A percentile compares a stretch with the other conserved stretches of the same genome.
Conservation (phyloP, 1,140 invertebrate species). For the Metopolophium dirhodum region DNA sequence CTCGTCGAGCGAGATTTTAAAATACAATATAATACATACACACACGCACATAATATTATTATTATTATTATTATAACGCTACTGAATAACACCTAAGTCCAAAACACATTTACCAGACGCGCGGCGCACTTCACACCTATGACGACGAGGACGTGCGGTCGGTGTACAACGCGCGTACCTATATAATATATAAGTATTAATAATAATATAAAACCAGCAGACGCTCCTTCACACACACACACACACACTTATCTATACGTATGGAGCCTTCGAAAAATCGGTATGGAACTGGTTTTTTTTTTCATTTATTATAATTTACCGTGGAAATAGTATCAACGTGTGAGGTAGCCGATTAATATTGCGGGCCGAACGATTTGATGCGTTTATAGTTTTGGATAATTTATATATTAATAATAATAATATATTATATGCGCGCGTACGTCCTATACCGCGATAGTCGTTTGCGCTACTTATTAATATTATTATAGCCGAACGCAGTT, state of each 20-base stretch:
- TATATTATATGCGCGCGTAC: background rate
- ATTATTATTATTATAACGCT: conserved; percentile 5
- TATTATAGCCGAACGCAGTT: background rate
- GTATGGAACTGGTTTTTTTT: conserved; percentile 8
- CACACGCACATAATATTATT: background rate
- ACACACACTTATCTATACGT: background rate
- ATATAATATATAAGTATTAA: conserved; percentile 20
- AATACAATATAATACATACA: background rate
- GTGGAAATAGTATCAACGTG: conserved; percentile 44
- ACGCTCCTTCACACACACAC: conserved; percentile 11
- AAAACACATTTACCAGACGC: conserved; percentile 40
- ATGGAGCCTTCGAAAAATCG: background rate
- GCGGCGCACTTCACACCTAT: conserved; percentile 47
- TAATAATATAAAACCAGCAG: conserved; percentile 26
- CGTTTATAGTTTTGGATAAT: background rate
- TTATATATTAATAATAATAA: background rate
- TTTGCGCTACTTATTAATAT: background rate
- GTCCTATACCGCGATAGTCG: background rate
- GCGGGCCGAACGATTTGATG: background rate
- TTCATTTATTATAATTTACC: conserved; percentile 10
- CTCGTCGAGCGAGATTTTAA: conserved; percentile 37
- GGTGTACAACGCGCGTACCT: background rate
- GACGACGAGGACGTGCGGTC: background rate
- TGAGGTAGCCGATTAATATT: conserved; percentile 50
- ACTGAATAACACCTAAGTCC: conserved; percentile 48